Evolutionary conservation across 2,888 invertebrate species (phyloP).

Genomic region (Cancer borealis): DNA sequence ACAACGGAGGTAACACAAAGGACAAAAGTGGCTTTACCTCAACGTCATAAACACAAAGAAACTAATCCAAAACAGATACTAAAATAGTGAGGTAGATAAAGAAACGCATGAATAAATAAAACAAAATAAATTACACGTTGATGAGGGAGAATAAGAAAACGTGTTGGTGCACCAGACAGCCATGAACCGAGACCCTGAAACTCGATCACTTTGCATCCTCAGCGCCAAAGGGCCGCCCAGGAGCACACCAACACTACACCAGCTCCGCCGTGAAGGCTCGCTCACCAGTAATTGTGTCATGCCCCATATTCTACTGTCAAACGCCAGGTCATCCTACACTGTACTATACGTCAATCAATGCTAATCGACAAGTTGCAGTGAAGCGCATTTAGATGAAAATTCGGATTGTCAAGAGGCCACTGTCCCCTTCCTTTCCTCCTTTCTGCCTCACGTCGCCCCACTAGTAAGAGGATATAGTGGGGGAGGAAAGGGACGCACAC

Average conservation of each 20-base stretch:
- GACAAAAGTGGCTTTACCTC: no score
- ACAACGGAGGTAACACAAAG: no score
- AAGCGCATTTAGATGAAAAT: not conserved
- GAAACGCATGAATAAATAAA: not conserved
- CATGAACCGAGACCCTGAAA: not conserved
- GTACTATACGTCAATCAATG: not conserved
- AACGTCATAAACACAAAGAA: no score
- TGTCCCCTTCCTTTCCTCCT: not conserved
- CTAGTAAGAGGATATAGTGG: not conserved
- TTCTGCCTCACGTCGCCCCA: not conserved
- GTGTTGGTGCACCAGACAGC: not conserved
- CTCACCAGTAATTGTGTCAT: not conserved
- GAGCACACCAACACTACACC: not conserved
- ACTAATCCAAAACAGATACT: not conserved
- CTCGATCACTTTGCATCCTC: constrained; percentile 1
- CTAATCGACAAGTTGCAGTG: not conserved
- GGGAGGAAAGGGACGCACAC: not conserved
- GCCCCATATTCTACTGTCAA: not conserved
- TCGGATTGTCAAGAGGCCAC: not conserved
- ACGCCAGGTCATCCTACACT: not conserved
- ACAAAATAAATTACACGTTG: constrained; percentile 35
- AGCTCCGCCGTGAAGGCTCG: not conserved
- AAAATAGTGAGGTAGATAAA: not conserved
- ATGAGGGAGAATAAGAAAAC: constrained; percentile 44
- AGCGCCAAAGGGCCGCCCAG: not conserved